phyloP scores from a whole-genome alignment of 2,888 invertebrate species.

The Rhopalosiphum nymphaeae region DNA sequence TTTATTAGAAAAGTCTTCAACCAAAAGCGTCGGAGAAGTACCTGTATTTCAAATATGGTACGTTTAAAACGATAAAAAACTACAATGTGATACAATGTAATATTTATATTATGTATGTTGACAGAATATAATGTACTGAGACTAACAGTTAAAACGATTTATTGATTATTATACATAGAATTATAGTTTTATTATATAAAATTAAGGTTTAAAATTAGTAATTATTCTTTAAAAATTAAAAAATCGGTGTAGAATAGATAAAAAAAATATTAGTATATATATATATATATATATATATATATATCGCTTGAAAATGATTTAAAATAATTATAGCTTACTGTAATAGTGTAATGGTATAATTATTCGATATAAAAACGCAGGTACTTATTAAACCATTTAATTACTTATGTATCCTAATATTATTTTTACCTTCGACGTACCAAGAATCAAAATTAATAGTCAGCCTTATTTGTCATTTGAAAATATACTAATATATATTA shows the following conservation, averaged over 20 bases:
- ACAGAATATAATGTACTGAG: neutral
- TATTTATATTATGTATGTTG: neutral
- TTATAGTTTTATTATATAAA: neutral
- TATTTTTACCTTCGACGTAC: constrained; percentile 13
- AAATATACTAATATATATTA: neutral
- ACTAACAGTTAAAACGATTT: neutral
- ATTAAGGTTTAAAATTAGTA: neutral
- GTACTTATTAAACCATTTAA: neutral
- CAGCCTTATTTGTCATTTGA: neutral
- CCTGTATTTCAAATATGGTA: neutral
- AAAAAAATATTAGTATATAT: neutral
- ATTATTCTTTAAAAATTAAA: neutral
- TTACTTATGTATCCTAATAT: constrained; percentile 5
- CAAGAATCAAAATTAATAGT: neutral
- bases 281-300: neutral
- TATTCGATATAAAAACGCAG: neutral
- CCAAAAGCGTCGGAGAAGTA: neutral
- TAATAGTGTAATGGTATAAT: neutral
- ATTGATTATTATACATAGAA: neutral
- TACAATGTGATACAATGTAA: neutral
- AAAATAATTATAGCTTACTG: neutral
- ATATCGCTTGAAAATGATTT: neutral
- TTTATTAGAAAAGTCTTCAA: neutral
- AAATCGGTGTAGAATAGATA: neutral
- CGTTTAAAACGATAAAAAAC: neutral